A percentile compares a stretch with the other conserved stretches of the same genome.
These are phyloP conservation scores for Drosophila testacea DNA, from an alignment of 2,888 invertebrate species.

Conservation along the genomic window DNA sequence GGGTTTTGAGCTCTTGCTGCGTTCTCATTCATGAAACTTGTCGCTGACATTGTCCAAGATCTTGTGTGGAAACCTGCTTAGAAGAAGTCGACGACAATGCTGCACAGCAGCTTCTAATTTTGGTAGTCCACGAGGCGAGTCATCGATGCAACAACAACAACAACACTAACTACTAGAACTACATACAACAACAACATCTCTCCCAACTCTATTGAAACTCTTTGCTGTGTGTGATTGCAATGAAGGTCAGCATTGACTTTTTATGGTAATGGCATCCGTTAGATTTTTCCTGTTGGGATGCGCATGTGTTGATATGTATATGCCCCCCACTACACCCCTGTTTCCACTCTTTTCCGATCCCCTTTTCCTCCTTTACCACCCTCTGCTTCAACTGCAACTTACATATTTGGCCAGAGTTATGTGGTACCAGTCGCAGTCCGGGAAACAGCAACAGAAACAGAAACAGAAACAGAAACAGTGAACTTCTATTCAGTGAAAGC, in stretches of 20 bases:
- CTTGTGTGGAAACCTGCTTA: conserved; percentile 66
- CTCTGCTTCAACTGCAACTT: not conserved
- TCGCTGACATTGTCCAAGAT: conserved; percentile 59
- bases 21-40: conserved; percentile 74
- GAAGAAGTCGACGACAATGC: conserved; percentile 45
- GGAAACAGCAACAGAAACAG: conserved; percentile 14
- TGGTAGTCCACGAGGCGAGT: conserved; percentile 57
- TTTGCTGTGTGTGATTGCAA: conserved; percentile 70
- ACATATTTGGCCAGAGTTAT: conserved; percentile 63
- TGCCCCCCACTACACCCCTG: conserved; percentile 2
- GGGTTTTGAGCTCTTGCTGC: conserved; percentile 37
- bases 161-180: not conserved
- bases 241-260: conserved; percentile 76
- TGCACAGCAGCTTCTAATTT: conserved; percentile 75
- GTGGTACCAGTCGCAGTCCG: conserved; percentile 45
- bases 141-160: conserved; percentile 34
- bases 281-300: conserved; percentile 78
- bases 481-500: conserved; percentile 41
- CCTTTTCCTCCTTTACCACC: not conserved
- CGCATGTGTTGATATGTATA: conserved; percentile 64
- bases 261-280: conserved; percentile 81
- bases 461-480: conserved; percentile 17
- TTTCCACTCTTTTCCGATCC: conserved; percentile 1
- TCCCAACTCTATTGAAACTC: conserved; percentile 38
- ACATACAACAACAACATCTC: conserved; percentile 35